Evolutionary conservation across 2,888 invertebrate genomes (phyloP), one percentile per base, ranked within the genome.

Genomic region (Mesorhabditis sp.): DNA sequence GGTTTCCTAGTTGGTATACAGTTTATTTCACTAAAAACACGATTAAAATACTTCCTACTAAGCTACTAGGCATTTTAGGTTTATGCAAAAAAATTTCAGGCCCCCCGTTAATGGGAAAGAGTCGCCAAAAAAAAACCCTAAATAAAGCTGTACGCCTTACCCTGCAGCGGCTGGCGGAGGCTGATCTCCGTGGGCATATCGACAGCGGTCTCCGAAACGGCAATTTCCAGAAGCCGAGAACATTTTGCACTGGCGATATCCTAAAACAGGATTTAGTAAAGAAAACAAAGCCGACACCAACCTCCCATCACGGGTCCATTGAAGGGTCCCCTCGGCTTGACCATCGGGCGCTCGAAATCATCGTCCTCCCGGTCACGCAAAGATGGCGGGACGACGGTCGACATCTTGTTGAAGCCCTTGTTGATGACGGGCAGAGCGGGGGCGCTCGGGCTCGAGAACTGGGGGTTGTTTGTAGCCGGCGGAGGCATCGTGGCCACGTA

Each of bases 401-500:
- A n/a, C 58, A 50, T 50, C n/a, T 50, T 10, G 58, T 50, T 50
- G n/a, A 50, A 50, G n/a, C 10, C n/a, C 10, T 10, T n/a, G 58
- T n/a, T 50, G 28, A 28, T 28, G 10, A 50, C 58, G 7, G 58
- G 58, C 58, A 50, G n/a, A 10, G 58, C 58, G n/a, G 58, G 58
- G 7, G 58, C 58, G 58, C 58, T 50, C n/a, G 7, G 58, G 10
- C 10, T 13, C 58, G 58, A 50, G 58, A 50, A 50, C 7, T 50
- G 58, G 7, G 58, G 58, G 28, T 28, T 28, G 28, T 28, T 28
- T 13, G 58, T 50, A n/a, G n/a, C n/a, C 58, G 58, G 58, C n/a
- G 58, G 58, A 50, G 58, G 58, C 58, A 50, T 50, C 58, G 58
- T 50, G 58, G 58, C 58, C 10, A 50, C 58, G n/a, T 50, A 50